These are phyloP conservation scores for Euplexia lucipara DNA, from an alignment of 2,888 invertebrate species.

Conservation along the genomic window DNA sequence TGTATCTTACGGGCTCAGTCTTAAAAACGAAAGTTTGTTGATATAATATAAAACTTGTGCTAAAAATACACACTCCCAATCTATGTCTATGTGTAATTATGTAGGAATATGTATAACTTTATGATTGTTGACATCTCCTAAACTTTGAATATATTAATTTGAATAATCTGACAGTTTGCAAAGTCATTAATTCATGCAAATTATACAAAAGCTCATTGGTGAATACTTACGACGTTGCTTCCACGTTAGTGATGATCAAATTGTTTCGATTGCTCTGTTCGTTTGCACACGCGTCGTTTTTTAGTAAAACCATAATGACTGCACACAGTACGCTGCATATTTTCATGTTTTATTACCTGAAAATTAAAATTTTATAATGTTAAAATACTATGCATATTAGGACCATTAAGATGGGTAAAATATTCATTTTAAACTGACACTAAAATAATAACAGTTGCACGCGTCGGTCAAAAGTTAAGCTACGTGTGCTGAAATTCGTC, in stretches of 20 bases:
- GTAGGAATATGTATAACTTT: background rate
- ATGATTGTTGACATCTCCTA: background rate
- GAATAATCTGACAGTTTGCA: background rate
- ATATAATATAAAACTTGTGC: background rate
- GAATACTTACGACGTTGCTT: conserved; percentile 40
- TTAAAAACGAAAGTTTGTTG: background rate
- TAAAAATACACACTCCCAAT: background rate
- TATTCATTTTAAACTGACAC: no score
- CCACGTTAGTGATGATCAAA: conserved; percentile 18
- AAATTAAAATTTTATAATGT: conserved; percentile 20
- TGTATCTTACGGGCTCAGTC: background rate
- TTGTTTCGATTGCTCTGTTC: conserved; percentile 15
- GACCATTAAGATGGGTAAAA: no score
- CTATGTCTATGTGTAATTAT: background rate
- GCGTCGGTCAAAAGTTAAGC: no score
- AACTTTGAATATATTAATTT: background rate
- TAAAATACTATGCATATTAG: no score
- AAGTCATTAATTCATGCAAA: background rate
- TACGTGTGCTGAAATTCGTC: no score
- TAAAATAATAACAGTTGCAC: no score
- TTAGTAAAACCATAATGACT: conserved; percentile 20
- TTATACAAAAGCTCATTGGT: background rate
- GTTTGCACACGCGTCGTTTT: conserved; percentile 9
- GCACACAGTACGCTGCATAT: conserved; percentile 15
- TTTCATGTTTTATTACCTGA: conserved; percentile 47